Percentiles rank a stretch among this genome's conserved stretches.
phyloP scores from a whole-genome alignment of 92 coral and sea anemone genomes.

The Zoanthus solanderi region DNA sequence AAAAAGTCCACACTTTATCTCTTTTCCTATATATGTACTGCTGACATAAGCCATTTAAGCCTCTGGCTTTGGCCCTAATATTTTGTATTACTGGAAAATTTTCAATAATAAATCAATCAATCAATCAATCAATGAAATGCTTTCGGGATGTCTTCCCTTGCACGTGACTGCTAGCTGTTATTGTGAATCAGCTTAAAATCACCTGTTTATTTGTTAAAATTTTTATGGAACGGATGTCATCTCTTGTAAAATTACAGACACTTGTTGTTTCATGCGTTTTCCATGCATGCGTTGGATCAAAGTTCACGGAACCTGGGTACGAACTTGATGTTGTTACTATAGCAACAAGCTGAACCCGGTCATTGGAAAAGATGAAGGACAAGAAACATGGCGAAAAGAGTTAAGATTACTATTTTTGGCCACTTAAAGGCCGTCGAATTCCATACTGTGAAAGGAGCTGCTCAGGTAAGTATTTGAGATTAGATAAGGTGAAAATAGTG shows the following conservation, averaged over 20 bases:
- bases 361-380: slow-evolving; percentile 8
- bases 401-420: slow-evolving; percentile 76
- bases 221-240: no score
- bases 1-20: no score
- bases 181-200: no score
- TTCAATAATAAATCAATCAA: no score
- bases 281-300: slow-evolving; percentile 19
- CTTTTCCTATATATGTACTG: no score
- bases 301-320: slow-evolving; percentile 38
- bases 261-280: slow-evolving; percentile 19
- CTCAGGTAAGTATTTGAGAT: slow-evolving; percentile 64
- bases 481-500: neutral
- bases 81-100: no score
- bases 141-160: no score
- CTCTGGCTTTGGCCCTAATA: no score
- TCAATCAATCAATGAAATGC: no score
- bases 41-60: no score
- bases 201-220: no score
- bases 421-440: slow-evolving; percentile 95
- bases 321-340: slow-evolving; percentile 54
- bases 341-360: slow-evolving; percentile 57
- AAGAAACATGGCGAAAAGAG: slow-evolving; percentile 88
- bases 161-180: no score
- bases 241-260: neutral
- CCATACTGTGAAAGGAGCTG: slow-evolving; percentile 89